Evolutionary conservation across 2,888 invertebrate species (phyloP), one percentile per base, ranked within the genome.

Genomic region (Scelioninae gen. 1): DNA sequence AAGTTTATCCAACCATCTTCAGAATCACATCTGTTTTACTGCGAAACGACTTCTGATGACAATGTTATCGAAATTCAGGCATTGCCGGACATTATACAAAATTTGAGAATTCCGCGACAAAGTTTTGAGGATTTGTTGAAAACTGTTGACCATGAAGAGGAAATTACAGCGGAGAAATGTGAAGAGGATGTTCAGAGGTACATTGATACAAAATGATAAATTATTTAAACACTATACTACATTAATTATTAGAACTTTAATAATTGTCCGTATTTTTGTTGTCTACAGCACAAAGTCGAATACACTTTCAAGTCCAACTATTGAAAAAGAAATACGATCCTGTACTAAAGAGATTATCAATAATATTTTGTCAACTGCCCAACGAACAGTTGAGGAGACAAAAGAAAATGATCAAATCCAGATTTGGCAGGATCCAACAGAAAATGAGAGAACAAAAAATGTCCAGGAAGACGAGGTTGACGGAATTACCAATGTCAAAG

Each of bases 21-120:
- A 75, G 29, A 82, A 85, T 11, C 83, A 65, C 9, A 16, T 1
- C 23, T 71, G 0, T 8, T 7, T 0, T 74, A 23, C n/a, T 89
- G 89, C 40, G 90, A 91, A 80, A 88, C 85, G n/a, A 86, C 86
- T 0, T 63, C 81, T 38, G 74, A 71, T 23, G 84, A 79, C 16
- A 78, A 82, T 69, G 79, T 89, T 11, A 84, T 88, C 0, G 89
- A 91, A 86, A 86, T 91, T 49, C 89, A 89, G 60, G 85, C 85
- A 3, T 16, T 89, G 29, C 86, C 88, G 0, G 88, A 88, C 53
- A 75, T 86, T 23, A 23, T 65, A 13, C 31, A 58, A 23, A 69
- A 75, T 56, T 9, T 60, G 11, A n/a, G 51, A 49, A 55, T 62
- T 2, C 9, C n/a, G 29, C 8, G 32, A 65, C 55, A 71, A 16